Conservation (phyloP, 2,113 vertebrate genomes). For the Tursiops truncatus region DNA sequence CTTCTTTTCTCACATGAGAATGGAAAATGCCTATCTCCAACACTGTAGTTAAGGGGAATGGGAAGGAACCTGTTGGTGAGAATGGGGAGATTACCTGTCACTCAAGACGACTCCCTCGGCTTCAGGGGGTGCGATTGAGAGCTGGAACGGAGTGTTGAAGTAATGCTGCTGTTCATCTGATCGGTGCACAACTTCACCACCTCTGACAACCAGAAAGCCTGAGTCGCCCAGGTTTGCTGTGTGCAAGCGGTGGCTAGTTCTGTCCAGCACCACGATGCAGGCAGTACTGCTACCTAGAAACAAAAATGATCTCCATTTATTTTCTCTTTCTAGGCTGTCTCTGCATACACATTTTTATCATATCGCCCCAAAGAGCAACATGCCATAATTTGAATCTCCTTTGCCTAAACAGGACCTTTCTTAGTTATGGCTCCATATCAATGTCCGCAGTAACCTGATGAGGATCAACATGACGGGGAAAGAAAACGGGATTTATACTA, state of each 20-base stretch:
- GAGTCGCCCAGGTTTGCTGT: constrained; percentile 98
- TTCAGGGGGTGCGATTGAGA: constrained; percentile 96
- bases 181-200: constrained; percentile 96
- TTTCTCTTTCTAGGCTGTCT: background rate
- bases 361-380: background rate
- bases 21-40: background rate
- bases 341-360: background rate
- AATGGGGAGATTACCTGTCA: constrained; percentile 84
- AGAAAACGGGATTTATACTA: background rate
- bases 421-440: background rate
- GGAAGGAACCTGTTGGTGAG: background rate
- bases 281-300: constrained; percentile 95
- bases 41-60: background rate
- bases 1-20: background rate
- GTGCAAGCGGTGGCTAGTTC: constrained; percentile 94
- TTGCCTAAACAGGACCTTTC: background rate
- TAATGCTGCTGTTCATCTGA: constrained; percentile 98
- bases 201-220: constrained; percentile 96
- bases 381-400: background rate
- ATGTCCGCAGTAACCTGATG: background rate
- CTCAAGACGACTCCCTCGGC: constrained; percentile 93
- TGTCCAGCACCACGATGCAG: constrained; percentile 94
- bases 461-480: background rate
- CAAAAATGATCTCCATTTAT: background rate
- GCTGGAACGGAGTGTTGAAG: constrained; percentile 97